Evolutionary conservation across 2,888 invertebrate genomes (phyloP).

Genomic region (Conistra vaccinii): DNA sequence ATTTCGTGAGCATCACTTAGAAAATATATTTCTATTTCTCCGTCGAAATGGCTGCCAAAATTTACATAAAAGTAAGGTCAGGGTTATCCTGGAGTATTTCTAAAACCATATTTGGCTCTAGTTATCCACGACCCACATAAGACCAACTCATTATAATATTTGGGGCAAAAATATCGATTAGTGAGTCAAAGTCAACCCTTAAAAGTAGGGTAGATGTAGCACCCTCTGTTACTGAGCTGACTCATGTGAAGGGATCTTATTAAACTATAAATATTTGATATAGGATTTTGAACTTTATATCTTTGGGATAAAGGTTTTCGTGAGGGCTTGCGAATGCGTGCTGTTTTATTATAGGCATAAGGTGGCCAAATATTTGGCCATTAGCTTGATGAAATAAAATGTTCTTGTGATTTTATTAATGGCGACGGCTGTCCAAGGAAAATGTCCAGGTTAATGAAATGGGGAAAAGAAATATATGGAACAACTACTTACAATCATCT

Average conservation of each 20-base stretch:
- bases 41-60: constrained; percentile 39
- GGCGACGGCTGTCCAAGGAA: constrained; percentile 21
- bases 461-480: neutral
- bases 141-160: constrained; percentile 67
- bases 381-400: constrained; percentile 79
- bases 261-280: constrained; percentile 47
- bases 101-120: constrained; percentile 54
- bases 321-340: constrained; percentile 67
- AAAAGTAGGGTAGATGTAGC: constrained; percentile 76
- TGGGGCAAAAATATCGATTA: constrained; percentile 82
- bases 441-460: constrained; percentile 43
- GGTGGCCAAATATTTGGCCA: constrained; percentile 83
- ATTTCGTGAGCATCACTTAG: constrained; percentile 21
- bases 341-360: constrained; percentile 69
- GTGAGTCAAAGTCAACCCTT: constrained; percentile 78
- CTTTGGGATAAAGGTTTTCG: constrained; percentile 33
- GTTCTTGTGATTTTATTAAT: constrained; percentile 64
- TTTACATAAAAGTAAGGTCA: constrained; percentile 57
- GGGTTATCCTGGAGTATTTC: constrained; percentile 55
- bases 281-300: constrained; percentile 64
- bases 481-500: neutral
- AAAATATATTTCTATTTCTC: constrained; percentile 21
- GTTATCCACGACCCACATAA: constrained; percentile 69
- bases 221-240: constrained; percentile 78
- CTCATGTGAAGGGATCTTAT: constrained; percentile 74